A percentile compares a stretch with the other conserved stretches of the same genome.
phyloP scores from a whole-genome alignment of 2,888 invertebrate genomes.

The Trichopria drosophilae region DNA sequence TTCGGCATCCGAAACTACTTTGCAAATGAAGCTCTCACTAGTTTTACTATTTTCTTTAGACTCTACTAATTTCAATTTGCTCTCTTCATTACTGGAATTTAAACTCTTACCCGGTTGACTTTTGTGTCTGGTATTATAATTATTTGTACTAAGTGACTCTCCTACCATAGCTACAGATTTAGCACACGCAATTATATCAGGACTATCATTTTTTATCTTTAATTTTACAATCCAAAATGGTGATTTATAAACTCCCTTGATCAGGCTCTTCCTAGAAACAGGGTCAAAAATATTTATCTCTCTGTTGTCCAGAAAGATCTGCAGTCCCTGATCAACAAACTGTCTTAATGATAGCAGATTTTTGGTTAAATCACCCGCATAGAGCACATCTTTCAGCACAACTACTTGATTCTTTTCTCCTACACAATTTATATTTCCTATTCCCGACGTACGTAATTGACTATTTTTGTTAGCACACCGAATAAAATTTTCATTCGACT shows the following conservation, averaged over 20 bases:
- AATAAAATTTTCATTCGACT: background rate
- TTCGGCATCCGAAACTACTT: too few relatives aligned
- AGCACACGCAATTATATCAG: too few relatives aligned
- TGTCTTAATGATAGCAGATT: constrained; percentile 1
- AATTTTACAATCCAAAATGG: too few relatives aligned
- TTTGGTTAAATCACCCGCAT: background rate
- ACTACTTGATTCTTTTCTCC: background rate
- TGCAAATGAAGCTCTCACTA: too few relatives aligned
- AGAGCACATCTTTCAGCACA: background rate
- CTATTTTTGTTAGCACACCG: background rate
- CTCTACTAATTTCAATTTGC: too few relatives aligned
- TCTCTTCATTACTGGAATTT: too few relatives aligned
- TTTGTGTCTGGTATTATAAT: too few relatives aligned
- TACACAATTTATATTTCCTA: background rate
- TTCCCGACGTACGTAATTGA: constrained; percentile 1
- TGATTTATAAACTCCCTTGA: too few relatives aligned
- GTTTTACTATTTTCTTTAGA: too few relatives aligned
- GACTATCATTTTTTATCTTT: background rate
- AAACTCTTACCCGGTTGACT: too few relatives aligned
- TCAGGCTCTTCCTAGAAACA: background rate
- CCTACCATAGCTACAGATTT: too few relatives aligned
- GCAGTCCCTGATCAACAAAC: constrained; percentile 1
- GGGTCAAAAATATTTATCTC: background rate
- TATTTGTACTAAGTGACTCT: too few relatives aligned
- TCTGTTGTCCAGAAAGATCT: background rate